A percentile compares a stretch with the other conserved stretches of the same genome.
Conservation (phyloP, 2,113 vertebrate species). For the Argyrosomus japonicus region DNA sequence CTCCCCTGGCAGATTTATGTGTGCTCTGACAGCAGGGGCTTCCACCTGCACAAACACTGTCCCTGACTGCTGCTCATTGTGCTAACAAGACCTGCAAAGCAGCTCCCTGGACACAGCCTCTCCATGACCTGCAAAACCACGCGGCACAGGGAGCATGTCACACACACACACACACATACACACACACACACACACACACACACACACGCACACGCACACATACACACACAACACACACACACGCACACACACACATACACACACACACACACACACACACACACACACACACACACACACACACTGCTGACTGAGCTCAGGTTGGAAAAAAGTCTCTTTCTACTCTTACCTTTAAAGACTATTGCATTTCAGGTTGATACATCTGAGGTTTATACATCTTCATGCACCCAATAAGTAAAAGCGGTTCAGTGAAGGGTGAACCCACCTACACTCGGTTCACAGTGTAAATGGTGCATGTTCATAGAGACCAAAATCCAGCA, state of each 20-base stretch:
- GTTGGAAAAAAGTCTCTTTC: background rate
- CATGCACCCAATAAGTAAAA: background rate
- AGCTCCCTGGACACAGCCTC: conserved; percentile 44
- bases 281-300: no score
- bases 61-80: conserved; percentile 88
- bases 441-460: background rate
- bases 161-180: conserved; percentile 7
- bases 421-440: conserved; percentile 7
- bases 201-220: no score
- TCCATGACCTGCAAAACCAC: conserved; percentile 27
- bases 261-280: no score
- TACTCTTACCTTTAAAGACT: background rate
- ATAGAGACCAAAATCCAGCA: background rate
- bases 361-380: conserved; percentile 7
- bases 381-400: conserved; percentile 22
- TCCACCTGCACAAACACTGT: conserved; percentile 94
- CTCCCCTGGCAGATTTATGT: conserved; percentile 87
- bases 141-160: conserved; percentile 9
- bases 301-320: background rate
- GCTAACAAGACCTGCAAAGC: conserved; percentile 85
- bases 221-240: no score
- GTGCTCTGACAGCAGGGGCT: conserved; percentile 87
- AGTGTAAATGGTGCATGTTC: conserved; percentile 20
- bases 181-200: conserved; percentile 7
- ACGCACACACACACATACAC: no score